phyloP scores from a whole-genome alignment of 1,140 invertebrate genomes.

The Aricia agestis region DNA sequence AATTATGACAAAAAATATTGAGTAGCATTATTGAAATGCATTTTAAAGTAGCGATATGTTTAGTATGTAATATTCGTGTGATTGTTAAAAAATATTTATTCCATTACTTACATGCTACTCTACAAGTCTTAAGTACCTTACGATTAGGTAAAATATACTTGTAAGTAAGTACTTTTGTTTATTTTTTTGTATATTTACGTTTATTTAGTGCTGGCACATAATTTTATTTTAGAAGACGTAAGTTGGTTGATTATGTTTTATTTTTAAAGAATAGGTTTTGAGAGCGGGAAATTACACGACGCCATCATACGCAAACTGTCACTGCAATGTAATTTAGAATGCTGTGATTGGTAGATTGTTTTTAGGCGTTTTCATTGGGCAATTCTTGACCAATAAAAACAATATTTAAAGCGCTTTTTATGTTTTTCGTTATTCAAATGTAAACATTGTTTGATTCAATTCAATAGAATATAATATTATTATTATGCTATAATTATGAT shows the following conservation, averaged over 20 bases:
- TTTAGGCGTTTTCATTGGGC: background rate
- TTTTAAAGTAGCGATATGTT: background rate
- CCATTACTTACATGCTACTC: background rate
- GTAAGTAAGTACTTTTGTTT: background rate
- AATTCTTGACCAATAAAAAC: background rate
- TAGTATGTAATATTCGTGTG: background rate
- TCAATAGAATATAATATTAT: no score
- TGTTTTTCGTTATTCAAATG: background rate
- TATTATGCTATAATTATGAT: background rate
- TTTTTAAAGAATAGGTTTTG: background rate
- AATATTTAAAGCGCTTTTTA: no score
- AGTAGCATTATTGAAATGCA: background rate
- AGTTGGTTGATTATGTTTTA: background rate
- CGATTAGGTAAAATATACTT: background rate
- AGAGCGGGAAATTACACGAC: background rate
- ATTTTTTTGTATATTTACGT: background rate
- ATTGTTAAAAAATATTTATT: background rate
- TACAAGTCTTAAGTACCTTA: background rate
- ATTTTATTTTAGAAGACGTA: background rate
- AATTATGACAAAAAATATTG: background rate
- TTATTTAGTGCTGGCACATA: background rate
- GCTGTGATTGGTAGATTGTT: no score
- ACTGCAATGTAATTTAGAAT: no score
- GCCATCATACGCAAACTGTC: no score
- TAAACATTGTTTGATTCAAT: background rate